Conservation (phyloP, 2,888 invertebrate genomes). For the Drosophila affinis region DNA sequence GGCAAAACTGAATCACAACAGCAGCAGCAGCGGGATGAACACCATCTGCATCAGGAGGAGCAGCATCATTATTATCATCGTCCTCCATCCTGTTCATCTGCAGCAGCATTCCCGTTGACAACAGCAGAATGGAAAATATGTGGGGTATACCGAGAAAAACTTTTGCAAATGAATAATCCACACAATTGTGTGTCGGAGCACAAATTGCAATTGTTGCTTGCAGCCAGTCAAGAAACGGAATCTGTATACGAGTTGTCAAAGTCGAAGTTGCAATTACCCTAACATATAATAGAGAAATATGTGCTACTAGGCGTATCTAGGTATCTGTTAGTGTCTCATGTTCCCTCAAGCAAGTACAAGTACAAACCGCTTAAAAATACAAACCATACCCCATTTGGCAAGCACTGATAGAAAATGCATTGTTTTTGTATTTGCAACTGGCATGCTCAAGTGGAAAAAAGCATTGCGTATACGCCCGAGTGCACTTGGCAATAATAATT, state of each 20-base stretch:
- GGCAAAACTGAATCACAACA: slow-evolving; percentile 51
- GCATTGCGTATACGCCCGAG: slow-evolving; percentile 79
- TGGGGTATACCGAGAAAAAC: slow-evolving; percentile 48
- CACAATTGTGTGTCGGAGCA: slow-evolving; percentile 67
- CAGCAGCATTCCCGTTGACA: slow-evolving; percentile 45
- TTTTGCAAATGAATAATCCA: slow-evolving; percentile 73
- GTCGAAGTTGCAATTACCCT: background rate
- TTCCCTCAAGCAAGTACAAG: too few species aligned
- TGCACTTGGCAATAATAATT: slow-evolving; percentile 78
- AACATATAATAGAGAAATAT: too few species aligned
- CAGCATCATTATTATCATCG: slow-evolving; percentile 21
- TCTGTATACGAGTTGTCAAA: slow-evolving; percentile 28
- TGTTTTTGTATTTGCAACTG: slow-evolving; percentile 58
- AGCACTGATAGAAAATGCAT: slow-evolving; percentile 29
- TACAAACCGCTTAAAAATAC: background rate
- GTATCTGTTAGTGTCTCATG: too few species aligned
- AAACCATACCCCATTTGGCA: background rate
- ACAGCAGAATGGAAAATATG: slow-evolving; percentile 40
- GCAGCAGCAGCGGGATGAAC: slow-evolving; percentile 2
- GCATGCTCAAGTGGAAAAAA: slow-evolving; percentile 73
- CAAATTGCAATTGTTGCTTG: slow-evolving; percentile 75
- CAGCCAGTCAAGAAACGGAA: slow-evolving; percentile 49
- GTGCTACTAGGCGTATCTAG: too few species aligned
- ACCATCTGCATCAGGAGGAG: slow-evolving; percentile 28
- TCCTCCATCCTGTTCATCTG: slow-evolving; percentile 31